Percentiles rank a stretch among this genome's conserved stretches.
Evolutionary conservation across 2,113 vertebrate species (phyloP).

Genomic region (Tachysurus fulvidraco): DNA sequence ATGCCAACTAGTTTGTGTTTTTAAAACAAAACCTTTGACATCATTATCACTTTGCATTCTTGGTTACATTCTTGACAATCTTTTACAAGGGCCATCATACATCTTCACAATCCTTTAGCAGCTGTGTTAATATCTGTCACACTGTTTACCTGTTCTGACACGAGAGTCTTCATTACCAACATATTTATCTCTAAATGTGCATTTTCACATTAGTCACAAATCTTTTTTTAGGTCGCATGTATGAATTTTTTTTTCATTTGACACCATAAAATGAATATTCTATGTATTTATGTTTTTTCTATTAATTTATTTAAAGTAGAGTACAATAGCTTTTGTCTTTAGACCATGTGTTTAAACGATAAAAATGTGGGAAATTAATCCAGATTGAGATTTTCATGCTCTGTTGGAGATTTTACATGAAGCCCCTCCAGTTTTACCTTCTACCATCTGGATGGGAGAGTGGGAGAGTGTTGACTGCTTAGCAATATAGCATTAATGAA

Average conservation of each 20-base stretch:
- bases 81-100: background rate
- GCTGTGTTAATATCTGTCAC: background rate
- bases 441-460: slow-evolving; percentile 42
- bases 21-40: background rate
- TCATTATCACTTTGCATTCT: background rate
- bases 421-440: slow-evolving; percentile 39
- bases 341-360: background rate
- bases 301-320: background rate
- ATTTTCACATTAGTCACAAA: background rate
- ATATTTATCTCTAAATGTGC: background rate
- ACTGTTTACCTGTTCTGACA: background rate
- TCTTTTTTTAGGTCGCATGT: background rate
- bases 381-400: slow-evolving; percentile 10
- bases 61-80: background rate
- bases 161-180: background rate
- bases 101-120: background rate
- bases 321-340: background rate
- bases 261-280: background rate
- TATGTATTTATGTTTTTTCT: background rate
- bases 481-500: slow-evolving; percentile 52
- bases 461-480: slow-evolving; percentile 56
- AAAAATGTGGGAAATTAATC: background rate
- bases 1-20: background rate
- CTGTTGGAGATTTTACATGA: slow-evolving; percentile 25
- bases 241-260: background rate